These are phyloP conservation scores for Ridgeia piscesae DNA, from an alignment of 1,140 invertebrate genomes.

Conservation along the genomic window DNA sequence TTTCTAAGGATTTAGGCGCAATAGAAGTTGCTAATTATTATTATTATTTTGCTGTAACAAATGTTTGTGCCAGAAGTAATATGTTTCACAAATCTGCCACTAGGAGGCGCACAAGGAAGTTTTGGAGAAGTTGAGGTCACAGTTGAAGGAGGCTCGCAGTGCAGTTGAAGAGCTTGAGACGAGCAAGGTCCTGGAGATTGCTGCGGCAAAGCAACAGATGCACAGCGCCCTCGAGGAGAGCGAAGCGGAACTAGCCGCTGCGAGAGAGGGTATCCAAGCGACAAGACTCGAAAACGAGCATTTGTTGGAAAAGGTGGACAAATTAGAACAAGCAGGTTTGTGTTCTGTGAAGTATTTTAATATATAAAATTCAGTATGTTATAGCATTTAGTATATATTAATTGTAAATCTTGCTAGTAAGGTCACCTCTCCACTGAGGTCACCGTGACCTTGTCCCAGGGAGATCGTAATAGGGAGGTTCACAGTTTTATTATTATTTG, in stretches of 20 bases:
- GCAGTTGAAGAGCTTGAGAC: slow-evolving; percentile 52
- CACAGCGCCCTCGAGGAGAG: slow-evolving; percentile 63
- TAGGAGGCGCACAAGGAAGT: slow-evolving; percentile 17
- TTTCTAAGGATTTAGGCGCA: no score
- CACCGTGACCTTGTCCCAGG: background rate
- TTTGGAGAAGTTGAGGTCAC: slow-evolving; percentile 41
- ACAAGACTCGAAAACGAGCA: slow-evolving; percentile 31
- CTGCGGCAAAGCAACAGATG: slow-evolving; percentile 44
- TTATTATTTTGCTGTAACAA: background rate
- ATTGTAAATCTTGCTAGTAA: background rate
- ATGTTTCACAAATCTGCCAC: background rate
- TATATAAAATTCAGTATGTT: background rate
- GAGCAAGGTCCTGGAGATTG: slow-evolving; percentile 48
- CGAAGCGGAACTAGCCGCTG: slow-evolving; percentile 58
- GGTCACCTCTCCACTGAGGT: background rate
- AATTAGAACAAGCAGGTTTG: slow-evolving; percentile 46
- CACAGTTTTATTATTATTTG: background rate
- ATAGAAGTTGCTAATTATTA: no score
- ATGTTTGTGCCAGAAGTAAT: background rate
- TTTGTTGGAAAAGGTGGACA: slow-evolving; percentile 58
- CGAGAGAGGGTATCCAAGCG: slow-evolving; percentile 16
- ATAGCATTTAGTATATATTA: background rate
- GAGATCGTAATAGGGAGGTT: no score
- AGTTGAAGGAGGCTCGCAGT: slow-evolving; percentile 48
- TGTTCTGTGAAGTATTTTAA: background rate